Evolutionary conservation across 2,113 vertebrate genomes (phyloP), one percentile per base, ranked within the genome.

Genomic region (Solea senegalensis): DNA sequence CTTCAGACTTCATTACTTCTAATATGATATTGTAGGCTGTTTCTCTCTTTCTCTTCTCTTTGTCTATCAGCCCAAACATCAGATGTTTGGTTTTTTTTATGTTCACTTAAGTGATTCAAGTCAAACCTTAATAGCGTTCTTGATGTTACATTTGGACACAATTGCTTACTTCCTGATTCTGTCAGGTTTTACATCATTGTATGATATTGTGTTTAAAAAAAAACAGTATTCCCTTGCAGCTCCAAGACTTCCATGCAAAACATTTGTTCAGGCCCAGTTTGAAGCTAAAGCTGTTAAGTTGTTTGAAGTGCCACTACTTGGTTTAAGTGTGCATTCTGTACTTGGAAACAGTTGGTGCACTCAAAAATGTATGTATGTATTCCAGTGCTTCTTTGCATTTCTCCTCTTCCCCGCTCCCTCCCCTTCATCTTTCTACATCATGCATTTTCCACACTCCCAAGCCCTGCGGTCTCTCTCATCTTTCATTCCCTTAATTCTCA

Each of bases 331-430:
- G 71, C 46, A 57, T 64, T 84, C 52, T 39, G 55, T 26, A 8
- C 49, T 64, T 60, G 54, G 48, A 73, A 84, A 71, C 67, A 74
- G 65, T 86, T 50, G 43, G 76, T 53, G 67, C n/a, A 40, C 71
- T 88, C 83, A 84, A 84, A 86, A 79, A 88, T 88, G 71, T 44
- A 86, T 87, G 80, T 46, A 63, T 67, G 49, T 58, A 57, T 84
- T 66, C 74, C 73, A 76, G 67, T 57, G 50, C 66, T n/a, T 21
- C 49, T 54, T 69, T 50, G 51, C 21, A 56, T 52, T 66, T n/a
- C 41, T 68, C 10, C 72, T 62, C 62, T 66, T 21, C 21, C 14
- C 43, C 11, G 4, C 61, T 65, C 39, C 59, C 43, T 60, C 52
- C 34, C 34, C 34, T 34, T 6, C 48, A 9, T 73, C 60, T 44